These are phyloP conservation scores for Volucella bombylans DNA, from an alignment of 2,888 invertebrate genomes.

Conservation along the genomic window DNA sequence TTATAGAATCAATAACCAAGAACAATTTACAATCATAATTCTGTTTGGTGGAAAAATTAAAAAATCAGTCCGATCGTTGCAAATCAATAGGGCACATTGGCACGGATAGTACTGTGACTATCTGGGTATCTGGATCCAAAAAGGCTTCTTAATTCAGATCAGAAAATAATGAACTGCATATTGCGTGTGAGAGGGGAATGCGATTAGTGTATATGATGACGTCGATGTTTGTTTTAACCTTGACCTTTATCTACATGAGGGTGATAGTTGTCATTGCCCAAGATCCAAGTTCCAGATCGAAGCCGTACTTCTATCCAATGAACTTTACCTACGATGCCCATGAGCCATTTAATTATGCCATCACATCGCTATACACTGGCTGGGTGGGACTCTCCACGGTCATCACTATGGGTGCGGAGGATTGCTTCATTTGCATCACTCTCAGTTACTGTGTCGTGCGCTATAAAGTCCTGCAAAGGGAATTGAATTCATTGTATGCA, in stretches of 20 bases:
- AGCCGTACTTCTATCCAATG: conserved; percentile 74
- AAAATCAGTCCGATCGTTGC: conserved; percentile 34
- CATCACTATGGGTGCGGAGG: conserved; percentile 45
- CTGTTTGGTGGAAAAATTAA: conserved; percentile 44
- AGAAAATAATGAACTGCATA: conserved; percentile 47
- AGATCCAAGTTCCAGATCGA: conserved; percentile 52
- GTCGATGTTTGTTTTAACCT: conserved; percentile 50
- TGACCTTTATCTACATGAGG: conserved; percentile 40
- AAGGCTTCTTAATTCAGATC: conserved; percentile 30
- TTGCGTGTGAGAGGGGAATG: conserved; percentile 25
- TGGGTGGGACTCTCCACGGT: conserved; percentile 59
- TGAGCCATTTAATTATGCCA: conserved; percentile 47
- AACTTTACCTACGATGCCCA: conserved; percentile 73
- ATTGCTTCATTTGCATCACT: conserved; percentile 51
- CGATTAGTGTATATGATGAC: conserved; percentile 57
- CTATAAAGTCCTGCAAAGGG: conserved; percentile 44
- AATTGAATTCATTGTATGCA: conserved; percentile 14
- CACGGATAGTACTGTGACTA: neutral
- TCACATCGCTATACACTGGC: conserved; percentile 50
- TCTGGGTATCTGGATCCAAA: neutral
- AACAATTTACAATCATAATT: conserved; percentile 60
- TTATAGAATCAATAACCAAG: conserved; percentile 64
- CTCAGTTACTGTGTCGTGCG: conserved; percentile 41
- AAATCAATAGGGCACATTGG: conserved; percentile 31
- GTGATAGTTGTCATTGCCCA: neutral